phyloP scores from a whole-genome alignment of 2,797 vertebrate species.

The Sphenodon punctatus region DNA sequence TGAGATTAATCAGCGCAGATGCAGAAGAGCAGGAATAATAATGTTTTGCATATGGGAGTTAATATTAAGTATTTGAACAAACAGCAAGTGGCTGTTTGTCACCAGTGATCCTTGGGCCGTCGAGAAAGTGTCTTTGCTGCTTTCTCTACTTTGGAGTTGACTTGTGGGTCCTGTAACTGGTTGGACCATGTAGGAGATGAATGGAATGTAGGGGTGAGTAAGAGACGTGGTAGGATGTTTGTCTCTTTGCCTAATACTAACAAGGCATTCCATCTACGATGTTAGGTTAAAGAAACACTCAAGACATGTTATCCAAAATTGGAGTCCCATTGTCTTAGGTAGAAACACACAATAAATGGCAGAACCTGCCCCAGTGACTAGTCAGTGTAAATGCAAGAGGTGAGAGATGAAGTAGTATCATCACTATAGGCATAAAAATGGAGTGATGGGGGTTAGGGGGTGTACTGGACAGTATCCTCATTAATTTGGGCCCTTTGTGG shows the following conservation, averaged over 20 bases:
- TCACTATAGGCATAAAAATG: no score
- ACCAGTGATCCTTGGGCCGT: rapidly evolving
- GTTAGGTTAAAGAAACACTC: background rate
- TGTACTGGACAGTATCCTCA: no score
- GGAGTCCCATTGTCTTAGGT: no score
- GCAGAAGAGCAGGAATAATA: constrained; percentile 54
- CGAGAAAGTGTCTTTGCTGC: background rate
- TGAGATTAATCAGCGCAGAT: constrained; percentile 67
- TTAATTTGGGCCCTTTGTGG: no score
- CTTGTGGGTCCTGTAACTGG: background rate
- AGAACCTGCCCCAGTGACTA: background rate
- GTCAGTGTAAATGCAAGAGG: no score
- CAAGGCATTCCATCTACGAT: background rate
- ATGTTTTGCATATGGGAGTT: constrained; percentile 7
- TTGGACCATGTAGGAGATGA: rapidly evolving
- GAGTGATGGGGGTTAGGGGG: no score
- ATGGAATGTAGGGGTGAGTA: rapidly evolving
- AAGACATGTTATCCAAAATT: background rate
- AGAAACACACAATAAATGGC: background rate
- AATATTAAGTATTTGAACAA: background rate
- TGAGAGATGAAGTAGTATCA: no score
- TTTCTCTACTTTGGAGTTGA: rapidly evolving
- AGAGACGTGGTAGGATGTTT: background rate
- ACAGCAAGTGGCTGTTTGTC: background rate
- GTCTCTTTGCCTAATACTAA: background rate